Evolutionary conservation across 2,113 vertebrate species (phyloP).

Genomic region (Corythaeola cristata): DNA sequence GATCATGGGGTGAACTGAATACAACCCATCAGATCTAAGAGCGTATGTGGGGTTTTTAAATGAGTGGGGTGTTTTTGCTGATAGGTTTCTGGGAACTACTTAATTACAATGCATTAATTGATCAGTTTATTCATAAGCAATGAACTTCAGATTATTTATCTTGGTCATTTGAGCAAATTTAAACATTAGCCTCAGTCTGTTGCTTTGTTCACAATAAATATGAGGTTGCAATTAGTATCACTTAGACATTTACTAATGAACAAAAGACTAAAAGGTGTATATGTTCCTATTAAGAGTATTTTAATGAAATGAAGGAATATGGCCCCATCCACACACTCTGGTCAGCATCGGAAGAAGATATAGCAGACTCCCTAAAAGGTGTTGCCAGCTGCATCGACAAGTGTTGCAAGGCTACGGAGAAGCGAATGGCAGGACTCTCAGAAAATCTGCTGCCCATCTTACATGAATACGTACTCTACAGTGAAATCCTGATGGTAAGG

Average conservation of each 20-base stretch:
- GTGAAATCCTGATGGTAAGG: constrained; percentile 90
- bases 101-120: neutral
- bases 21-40: neutral
- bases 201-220: neutral
- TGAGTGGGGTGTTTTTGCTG: neutral
- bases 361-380: constrained; percentile 81
- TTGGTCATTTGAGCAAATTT: neutral
- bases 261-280: neutral
- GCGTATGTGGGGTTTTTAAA: neutral
- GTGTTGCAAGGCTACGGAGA: constrained; percentile 83
- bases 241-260: neutral
- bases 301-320: constrained; percentile 87
- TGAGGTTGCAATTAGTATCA: neutral
- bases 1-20: neutral
- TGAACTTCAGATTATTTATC: neutral
- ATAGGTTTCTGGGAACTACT: neutral
- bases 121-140: neutral
- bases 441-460: constrained; percentile 83
- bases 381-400: constrained; percentile 83
- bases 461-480: constrained; percentile 91
- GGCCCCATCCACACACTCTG: constrained; percentile 84
- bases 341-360: constrained; percentile 84
- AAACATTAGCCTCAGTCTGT: neutral
- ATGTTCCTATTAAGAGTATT: constrained; percentile 79
- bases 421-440: constrained; percentile 77